Percentiles rank a stretch among this genome's conserved stretches.
These are phyloP conservation scores for Leptoclinus maculatus DNA, from an alignment of 2,797 vertebrate species.

Conservation along the genomic window DNA sequence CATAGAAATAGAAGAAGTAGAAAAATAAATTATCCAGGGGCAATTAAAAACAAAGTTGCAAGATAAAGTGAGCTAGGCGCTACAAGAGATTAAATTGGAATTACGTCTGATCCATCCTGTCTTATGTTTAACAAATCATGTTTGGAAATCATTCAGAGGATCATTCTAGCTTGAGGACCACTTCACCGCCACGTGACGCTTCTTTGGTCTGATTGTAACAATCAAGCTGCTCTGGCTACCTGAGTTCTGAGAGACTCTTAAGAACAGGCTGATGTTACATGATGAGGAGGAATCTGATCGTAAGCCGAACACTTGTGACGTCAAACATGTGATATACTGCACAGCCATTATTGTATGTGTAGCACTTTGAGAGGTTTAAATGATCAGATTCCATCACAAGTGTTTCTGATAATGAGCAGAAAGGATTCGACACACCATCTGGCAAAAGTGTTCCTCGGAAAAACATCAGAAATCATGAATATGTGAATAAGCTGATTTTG, in stretches of 20 bases:
- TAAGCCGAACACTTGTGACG: background rate
- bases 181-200: conserved; percentile 24
- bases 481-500: background rate
- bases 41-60: background rate
- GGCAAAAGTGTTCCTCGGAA: background rate
- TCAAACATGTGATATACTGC: conserved; percentile 6
- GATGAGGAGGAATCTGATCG: conserved; percentile 21
- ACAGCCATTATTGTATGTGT: background rate
- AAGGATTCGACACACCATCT: conserved; percentile 30
- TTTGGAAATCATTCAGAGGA: conserved; percentile 30
- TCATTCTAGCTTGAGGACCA: conserved; percentile 40
- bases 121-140: conserved; percentile 3
- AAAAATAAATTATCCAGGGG: background rate
- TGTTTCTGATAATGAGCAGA: conserved; percentile 28
- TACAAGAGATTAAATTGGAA: background rate
- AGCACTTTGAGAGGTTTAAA: conserved; percentile 15
- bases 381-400: conserved; percentile 21
- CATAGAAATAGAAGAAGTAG: background rate
- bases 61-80: background rate
- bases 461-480: conserved; percentile 3
- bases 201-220: conserved; percentile 56
- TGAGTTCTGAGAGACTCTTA: conserved; percentile 7
- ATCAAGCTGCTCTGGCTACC: conserved; percentile 38
- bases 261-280: background rate
- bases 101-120: background rate